A percentile compares a stretch with the other conserved stretches of the same genome.
phyloP scores from a whole-genome alignment of 2,888 invertebrate genomes.

The Shargacucullia verbasci region DNA sequence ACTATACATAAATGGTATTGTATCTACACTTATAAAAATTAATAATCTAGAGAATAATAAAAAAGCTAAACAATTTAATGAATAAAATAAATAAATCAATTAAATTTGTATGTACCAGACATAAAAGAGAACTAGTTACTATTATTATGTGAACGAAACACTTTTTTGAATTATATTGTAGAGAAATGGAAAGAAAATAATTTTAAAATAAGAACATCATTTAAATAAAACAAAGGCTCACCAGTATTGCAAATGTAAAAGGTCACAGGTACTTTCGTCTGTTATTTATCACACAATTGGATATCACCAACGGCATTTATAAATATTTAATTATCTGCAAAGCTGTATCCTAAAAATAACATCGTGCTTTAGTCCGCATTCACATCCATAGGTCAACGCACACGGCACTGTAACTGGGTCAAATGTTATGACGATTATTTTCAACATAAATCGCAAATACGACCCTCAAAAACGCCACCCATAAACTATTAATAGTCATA shows the following conservation, averaged over 20 bases:
- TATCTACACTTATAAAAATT: too few species aligned
- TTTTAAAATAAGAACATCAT: conserved; percentile 22
- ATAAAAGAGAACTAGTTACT: conserved; percentile 25
- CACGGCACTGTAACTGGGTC: conserved; percentile 85
- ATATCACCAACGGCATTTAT: conserved; percentile 80
- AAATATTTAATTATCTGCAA: conserved; percentile 88
- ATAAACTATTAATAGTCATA: conserved; percentile 56
- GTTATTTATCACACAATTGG: conserved; percentile 67
- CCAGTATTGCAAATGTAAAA: conserved; percentile 68
- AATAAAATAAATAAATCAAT: conserved; percentile 26
- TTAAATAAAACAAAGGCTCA: conserved; percentile 80
- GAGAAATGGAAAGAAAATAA: conserved; percentile 4
- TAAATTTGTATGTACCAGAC: conserved; percentile 22
- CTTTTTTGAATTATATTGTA: not conserved
- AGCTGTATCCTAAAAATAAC: conserved; percentile 88
- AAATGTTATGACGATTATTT: conserved; percentile 80
- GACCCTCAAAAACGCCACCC: conserved; percentile 50
- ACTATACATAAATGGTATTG: not conserved
- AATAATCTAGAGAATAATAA: too few species aligned
- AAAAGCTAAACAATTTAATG: conserved; percentile 24
- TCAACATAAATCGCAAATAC: conserved; percentile 57
- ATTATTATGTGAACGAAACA: conserved; percentile 1
- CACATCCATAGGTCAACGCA: conserved; percentile 87
- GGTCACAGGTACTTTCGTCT: conserved; percentile 65
- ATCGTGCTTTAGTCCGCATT: conserved; percentile 84